phyloP scores from a whole-genome alignment of 2,113 vertebrate genomes.

The Excalfactoria chinensis region DNA sequence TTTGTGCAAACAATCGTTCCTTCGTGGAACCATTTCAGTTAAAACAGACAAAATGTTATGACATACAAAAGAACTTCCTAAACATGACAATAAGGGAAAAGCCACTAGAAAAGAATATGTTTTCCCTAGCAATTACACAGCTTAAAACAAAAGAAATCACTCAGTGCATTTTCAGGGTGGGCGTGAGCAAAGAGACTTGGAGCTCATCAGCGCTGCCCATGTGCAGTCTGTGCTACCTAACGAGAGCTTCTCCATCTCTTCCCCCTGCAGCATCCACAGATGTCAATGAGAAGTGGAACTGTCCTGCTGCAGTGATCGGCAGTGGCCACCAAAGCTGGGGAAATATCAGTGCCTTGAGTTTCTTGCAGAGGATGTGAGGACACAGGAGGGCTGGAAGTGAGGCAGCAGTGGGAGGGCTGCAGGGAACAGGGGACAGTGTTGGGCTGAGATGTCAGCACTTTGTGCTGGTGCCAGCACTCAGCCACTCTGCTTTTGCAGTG shows the following conservation, averaged over 20 bases:
- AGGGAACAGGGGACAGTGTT: not conserved
- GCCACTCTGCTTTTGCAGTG: not conserved
- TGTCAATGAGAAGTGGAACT: not conserved
- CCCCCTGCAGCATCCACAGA: not conserved
- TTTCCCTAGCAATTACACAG: slow-evolving; percentile 49
- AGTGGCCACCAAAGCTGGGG: not conserved
- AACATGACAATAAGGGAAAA: slow-evolving; percentile 55
- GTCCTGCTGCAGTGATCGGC: not conserved
- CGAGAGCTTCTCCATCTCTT: not conserved
- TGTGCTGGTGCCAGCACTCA: not conserved
- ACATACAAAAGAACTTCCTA: slow-evolving; percentile 65
- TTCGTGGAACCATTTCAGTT: slow-evolving; percentile 72
- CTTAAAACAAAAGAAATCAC: slow-evolving; percentile 50
- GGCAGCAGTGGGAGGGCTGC: not conserved
- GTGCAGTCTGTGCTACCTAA: not conserved
- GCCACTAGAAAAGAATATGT: slow-evolving; percentile 60
- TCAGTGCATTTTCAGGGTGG: not conserved
- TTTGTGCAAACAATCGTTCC: slow-evolving; percentile 74
- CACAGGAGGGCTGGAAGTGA: not conserved
- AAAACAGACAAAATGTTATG: slow-evolving; percentile 81
- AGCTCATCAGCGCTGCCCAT: not conserved
- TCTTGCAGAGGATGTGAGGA: not conserved
- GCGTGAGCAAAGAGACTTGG: rapidly evolving
- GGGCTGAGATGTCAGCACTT: rapidly evolving
- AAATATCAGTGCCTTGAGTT: not conserved